A percentile compares a stretch with the other conserved stretches of the same genome.
Evolutionary conservation across 2,113 vertebrate species (phyloP).

Genomic region (Origma solitaria): DNA sequence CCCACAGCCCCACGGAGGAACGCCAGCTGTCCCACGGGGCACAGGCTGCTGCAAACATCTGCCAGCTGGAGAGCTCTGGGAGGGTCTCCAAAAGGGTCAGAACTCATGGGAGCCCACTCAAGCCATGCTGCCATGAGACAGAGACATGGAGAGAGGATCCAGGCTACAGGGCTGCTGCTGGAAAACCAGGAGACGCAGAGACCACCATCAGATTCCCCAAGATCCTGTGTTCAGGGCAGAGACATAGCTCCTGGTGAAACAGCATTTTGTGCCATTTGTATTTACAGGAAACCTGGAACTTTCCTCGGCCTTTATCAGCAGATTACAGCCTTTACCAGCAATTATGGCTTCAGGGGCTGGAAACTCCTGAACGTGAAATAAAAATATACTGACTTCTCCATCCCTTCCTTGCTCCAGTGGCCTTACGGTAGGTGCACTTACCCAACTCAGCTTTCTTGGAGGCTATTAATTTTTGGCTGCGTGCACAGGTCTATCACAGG

Average conservation of each 20-base stretch:
- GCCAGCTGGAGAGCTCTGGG: neutral
- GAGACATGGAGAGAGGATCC: neutral
- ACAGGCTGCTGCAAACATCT: neutral
- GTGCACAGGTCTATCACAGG: neutral
- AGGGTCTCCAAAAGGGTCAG: neutral
- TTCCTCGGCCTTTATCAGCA: neutral
- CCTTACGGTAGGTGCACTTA: neutral
- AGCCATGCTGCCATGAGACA: neutral
- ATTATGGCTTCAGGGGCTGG: neutral
- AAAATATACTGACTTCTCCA: neutral
- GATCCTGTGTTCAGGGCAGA: neutral
- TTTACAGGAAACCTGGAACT: neutral
- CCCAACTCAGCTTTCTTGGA: constrained; percentile 18
- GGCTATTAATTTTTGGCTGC: neutral
- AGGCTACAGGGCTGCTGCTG: neutral
- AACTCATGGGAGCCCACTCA: accelerated
- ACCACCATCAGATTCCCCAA: neutral
- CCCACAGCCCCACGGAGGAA: neutral
- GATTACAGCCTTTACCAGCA: neutral
- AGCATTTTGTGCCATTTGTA: neutral
- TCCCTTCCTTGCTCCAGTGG: neutral
- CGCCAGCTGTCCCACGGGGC: neutral
- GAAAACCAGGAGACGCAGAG: neutral
- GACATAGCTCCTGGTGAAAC: neutral
- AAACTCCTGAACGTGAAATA: neutral